Evolutionary conservation across 2,888 invertebrate species (phyloP).

Genomic region (Toxonevra muliebris): DNA sequence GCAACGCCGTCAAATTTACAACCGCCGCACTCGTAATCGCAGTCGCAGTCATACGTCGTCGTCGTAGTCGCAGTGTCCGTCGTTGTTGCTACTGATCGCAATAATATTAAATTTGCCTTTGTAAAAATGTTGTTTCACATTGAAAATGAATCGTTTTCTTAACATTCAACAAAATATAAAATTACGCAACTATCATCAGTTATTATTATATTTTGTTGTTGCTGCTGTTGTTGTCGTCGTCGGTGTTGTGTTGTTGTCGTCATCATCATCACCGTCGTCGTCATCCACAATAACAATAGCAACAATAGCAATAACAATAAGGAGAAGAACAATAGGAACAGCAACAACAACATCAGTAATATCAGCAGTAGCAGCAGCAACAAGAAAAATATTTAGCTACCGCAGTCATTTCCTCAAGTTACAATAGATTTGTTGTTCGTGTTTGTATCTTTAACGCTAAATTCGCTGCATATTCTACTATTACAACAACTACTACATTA

Average conservation of each 20-base stretch:
- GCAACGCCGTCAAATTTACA: conserved; percentile 17
- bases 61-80: neutral
- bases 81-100: conserved; percentile 8
- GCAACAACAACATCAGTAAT: no score
- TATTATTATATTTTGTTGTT: conserved; percentile 59
- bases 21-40: neutral
- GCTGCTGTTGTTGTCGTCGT: conserved; percentile 32
- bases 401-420: neutral
- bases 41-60: neutral
- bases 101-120: conserved; percentile 13
- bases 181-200: conserved; percentile 62
- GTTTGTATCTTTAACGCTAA: no score
- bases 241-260: neutral
- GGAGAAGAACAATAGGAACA: no score
- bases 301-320: no score
- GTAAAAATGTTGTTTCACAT: conserved; percentile 49
- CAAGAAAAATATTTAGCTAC: neutral
- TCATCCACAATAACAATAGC: neutral
- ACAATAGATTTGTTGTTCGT: no score
- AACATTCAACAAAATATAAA: conserved; percentile 61
- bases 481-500: no score
- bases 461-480: no score
- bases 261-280: conserved; percentile 4
- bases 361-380: no score
- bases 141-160: conserved; percentile 62